Evolutionary conservation across 1,140 invertebrate genomes (phyloP).

Genomic region (Drosophila ambigua): DNA sequence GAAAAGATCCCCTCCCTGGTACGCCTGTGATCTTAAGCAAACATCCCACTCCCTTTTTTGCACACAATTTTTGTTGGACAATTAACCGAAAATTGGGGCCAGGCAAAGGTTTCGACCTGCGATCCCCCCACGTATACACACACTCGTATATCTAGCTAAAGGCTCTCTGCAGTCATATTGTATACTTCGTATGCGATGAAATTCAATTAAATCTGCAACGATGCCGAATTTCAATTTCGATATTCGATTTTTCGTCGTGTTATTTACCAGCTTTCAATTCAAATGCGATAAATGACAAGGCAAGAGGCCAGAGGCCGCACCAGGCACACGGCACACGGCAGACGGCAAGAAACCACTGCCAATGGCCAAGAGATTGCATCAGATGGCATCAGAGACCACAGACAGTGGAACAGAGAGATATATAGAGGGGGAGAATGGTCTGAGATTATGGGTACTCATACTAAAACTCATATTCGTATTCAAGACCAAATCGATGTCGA

Average conservation of each 20-base stretch:
- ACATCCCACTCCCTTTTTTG: not conserved
- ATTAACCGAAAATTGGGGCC: conserved; percentile 10
- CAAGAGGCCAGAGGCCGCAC: conserved; percentile 41
- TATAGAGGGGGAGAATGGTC: not conserved
- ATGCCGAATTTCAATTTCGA: conserved; percentile 66
- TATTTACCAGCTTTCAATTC: conserved; percentile 76
- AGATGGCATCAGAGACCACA: conserved; percentile 29
- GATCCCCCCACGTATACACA: not conserved
- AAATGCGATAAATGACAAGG: conserved; percentile 73
- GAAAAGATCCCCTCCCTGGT: not conserved
- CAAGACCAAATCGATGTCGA: conserved; percentile 79
- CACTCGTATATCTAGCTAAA: conserved; percentile 5
- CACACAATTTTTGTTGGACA: not conserved
- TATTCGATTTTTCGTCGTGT: conserved; percentile 66
- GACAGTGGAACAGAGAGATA: not conserved
- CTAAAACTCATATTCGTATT: conserved; percentile 40
- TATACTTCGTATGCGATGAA: conserved; percentile 10
- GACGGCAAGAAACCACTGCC: conserved; percentile 41
- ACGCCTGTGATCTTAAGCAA: not conserved
- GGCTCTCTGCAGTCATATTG: not conserved
- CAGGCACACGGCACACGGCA: conserved; percentile 41
- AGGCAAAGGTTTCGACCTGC: conserved; percentile 23
- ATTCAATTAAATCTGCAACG: conserved; percentile 58
- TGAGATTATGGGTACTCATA: conserved; percentile 37
- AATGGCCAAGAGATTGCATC: conserved; percentile 71